These are phyloP conservation scores for Pica pica DNA, from an alignment of 2,113 vertebrate species.

Conservation along the genomic window DNA sequence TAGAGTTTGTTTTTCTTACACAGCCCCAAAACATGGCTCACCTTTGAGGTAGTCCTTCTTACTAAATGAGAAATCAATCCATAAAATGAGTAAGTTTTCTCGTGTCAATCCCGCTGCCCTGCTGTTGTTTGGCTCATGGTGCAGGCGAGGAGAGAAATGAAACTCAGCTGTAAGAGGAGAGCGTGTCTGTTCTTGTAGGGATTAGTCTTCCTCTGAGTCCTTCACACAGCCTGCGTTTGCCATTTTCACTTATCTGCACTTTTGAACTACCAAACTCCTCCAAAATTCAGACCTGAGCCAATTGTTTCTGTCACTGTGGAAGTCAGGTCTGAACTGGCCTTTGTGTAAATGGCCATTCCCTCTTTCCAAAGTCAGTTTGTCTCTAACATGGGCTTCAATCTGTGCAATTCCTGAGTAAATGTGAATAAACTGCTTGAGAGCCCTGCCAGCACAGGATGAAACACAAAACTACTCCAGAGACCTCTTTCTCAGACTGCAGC, in stretches of 20 bases:
- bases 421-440: not conserved
- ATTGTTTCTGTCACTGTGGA: not conserved
- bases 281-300: not conserved
- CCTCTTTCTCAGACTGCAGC: not conserved
- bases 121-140: not conserved
- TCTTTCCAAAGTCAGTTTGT: not conserved
- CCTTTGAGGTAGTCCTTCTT: not conserved
- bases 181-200: not conserved
- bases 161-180: not conserved
- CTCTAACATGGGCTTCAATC: not conserved
- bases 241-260: not conserved
- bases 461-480: not conserved
- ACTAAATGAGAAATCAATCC: not conserved
- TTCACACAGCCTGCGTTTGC: not conserved
- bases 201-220: not conserved
- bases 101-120: not conserved
- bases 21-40: not conserved
- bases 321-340: not conserved
- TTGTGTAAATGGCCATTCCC: not conserved
- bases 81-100: not conserved
- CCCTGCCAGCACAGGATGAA: slow-evolving; percentile 2
- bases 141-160: not conserved
- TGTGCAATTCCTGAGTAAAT: slow-evolving; percentile 26
- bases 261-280: not conserved
- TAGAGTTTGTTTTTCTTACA: not conserved